phyloP scores from a whole-genome alignment of 2,888 invertebrate genomes.

The Drosophila putrida region DNA sequence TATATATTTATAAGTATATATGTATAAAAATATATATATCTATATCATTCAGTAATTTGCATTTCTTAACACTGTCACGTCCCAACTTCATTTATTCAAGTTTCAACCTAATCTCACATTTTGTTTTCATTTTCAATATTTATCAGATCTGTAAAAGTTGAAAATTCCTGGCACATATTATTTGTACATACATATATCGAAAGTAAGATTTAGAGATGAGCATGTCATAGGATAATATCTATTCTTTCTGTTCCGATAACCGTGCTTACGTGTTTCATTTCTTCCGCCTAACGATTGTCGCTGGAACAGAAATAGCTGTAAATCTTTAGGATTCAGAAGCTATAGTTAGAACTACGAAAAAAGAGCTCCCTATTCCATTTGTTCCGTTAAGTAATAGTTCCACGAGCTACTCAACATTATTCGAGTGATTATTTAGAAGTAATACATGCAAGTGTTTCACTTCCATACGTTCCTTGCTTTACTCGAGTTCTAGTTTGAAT shows the following conservation, averaged over 20 bases:
- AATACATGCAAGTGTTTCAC: not conserved
- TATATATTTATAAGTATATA: conserved; percentile 15
- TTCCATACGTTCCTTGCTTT: not conserved
- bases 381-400: not conserved
- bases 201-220: not conserved
- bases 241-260: not conserved
- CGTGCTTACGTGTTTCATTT: not conserved
- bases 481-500: no score
- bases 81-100: conserved; percentile 12
- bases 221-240: not conserved
- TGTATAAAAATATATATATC: not conserved
- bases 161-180: no score
- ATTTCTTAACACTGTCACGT: conserved; percentile 18
- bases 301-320: no score
- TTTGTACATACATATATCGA: no score
- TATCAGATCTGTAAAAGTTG: conserved; percentile 24
- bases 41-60: conserved; percentile 20
- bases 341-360: no score
- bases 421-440: not conserved
- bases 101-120: conserved; percentile 20
- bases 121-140: conserved; percentile 1
- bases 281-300: no score
- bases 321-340: no score
- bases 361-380: not conserved
- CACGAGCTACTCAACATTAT: not conserved